phyloP scores from a whole-genome alignment of 1,140 invertebrate genomes.

The Diorhabda elongata region DNA sequence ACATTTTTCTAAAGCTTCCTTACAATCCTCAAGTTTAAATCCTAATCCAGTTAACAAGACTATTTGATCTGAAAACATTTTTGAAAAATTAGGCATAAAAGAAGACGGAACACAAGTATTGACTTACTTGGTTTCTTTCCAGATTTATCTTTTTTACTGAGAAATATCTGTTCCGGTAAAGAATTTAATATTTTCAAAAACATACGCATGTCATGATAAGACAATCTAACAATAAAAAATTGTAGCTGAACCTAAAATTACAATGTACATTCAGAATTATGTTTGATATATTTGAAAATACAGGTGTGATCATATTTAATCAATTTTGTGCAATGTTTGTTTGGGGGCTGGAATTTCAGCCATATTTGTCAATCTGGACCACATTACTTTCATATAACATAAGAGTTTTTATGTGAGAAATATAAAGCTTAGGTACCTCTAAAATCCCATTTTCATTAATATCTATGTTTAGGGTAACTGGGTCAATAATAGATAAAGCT shows the following conservation, averaged over 20 bases:
- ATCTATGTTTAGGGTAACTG: slow-evolving; percentile 76
- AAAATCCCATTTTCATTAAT: slow-evolving; percentile 53
- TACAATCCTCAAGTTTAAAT: slow-evolving; percentile 68
- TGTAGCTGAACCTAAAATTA: slow-evolving; percentile 57
- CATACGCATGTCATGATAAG: slow-evolving; percentile 91
- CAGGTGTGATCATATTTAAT: too few relatives aligned
- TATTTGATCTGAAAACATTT: slow-evolving; percentile 43
- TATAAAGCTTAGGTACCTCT: slow-evolving; percentile 32
- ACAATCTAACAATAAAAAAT: slow-evolving; percentile 80
- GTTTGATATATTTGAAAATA: too few relatives aligned
- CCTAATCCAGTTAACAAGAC: slow-evolving; percentile 64
- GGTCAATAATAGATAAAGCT: slow-evolving; percentile 93
- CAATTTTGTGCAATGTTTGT: too few relatives aligned
- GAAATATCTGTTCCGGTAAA: slow-evolving; percentile 71
- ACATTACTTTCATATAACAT: neutral
- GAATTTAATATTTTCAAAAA: slow-evolving; percentile 85
- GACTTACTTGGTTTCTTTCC: slow-evolving; percentile 33
- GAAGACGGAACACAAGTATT: slow-evolving; percentile 28
- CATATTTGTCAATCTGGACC: too few relatives aligned
- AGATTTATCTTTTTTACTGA: slow-evolving; percentile 45
- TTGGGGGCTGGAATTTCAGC: too few relatives aligned
- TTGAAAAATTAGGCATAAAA: neutral
- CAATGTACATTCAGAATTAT: neutral
- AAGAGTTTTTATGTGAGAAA: neutral
- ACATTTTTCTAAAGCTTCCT: slow-evolving; percentile 62